phyloP scores from a whole-genome alignment of 2,797 vertebrate species.

The Merluccius polli region DNA sequence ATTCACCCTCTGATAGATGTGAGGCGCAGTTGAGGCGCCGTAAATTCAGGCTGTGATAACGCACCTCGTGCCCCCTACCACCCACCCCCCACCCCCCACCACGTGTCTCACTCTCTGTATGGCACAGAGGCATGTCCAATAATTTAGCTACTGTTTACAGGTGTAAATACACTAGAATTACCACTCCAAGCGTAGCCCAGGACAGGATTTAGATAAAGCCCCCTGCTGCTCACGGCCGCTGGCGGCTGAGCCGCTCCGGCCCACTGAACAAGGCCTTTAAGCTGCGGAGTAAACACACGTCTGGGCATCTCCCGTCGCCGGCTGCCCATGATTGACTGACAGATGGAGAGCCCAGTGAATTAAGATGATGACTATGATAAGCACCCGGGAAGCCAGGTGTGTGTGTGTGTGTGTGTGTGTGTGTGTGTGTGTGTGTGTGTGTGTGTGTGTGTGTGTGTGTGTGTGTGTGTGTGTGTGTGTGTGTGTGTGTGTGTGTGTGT shows the following conservation, averaged over 20 bases:
- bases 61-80: no score
- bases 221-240: slow-evolving; percentile 29
- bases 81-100: no score
- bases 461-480: neutral
- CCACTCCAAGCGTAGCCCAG: slow-evolving; percentile 19
- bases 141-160: slow-evolving; percentile 14
- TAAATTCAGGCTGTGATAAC: neutral
- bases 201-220: slow-evolving; percentile 53
- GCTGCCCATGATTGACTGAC: slow-evolving; percentile 55
- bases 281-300: slow-evolving; percentile 39
- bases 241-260: slow-evolving; percentile 43
- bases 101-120: neutral
- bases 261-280: slow-evolving; percentile 48
- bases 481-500: neutral
- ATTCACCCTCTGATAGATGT: neutral
- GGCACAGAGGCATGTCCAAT: neutral
- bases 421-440: neutral
- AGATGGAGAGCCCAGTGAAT: slow-evolving; percentile 51
- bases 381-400: slow-evolving; percentile 13
- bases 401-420: neutral
- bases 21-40: neutral
- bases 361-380: slow-evolving; percentile 60
- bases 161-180: slow-evolving; percentile 36
- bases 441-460: neutral
- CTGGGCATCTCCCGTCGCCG: slow-evolving; percentile 44